phyloP scores from a whole-genome alignment of 2,888 invertebrate genomes.

The Microctonus hyperodae region DNA sequence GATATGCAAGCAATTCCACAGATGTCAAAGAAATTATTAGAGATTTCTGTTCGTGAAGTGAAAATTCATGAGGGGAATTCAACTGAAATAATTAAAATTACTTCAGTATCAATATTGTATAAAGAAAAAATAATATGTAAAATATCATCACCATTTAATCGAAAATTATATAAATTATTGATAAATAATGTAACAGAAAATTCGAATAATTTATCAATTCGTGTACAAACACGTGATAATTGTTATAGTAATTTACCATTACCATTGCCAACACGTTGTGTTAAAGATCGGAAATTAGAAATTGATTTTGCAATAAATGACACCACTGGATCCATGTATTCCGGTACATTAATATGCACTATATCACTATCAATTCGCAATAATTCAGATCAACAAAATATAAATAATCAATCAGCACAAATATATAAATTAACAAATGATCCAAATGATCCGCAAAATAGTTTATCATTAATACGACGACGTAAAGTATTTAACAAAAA shows the following conservation, averaged over 20 bases:
- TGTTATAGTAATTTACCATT: slow-evolving; percentile 50
- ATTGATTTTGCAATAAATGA: slow-evolving; percentile 56
- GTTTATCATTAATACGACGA: slow-evolving; percentile 39
- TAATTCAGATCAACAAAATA: not conserved
- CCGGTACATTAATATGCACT: slow-evolving; percentile 52
- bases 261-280: slow-evolving; percentile 52
- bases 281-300: slow-evolving; percentile 48
- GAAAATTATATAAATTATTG: slow-evolving; percentile 55
- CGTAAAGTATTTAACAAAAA: slow-evolving; percentile 33
- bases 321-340: slow-evolving; percentile 42
- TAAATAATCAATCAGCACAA: slow-evolving; percentile 30
- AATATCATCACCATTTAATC: slow-evolving; percentile 52
- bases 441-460: slow-evolving; percentile 54
- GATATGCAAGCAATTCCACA: slow-evolving; percentile 40
- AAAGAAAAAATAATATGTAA: slow-evolving; percentile 52
- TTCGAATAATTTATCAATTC: slow-evolving; percentile 48
- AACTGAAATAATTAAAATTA: slow-evolving; percentile 42
- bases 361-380: slow-evolving; percentile 46
- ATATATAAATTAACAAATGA: slow-evolving; percentile 48
- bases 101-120: slow-evolving; percentile 50
- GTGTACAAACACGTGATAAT: slow-evolving; percentile 46
- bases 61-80: slow-evolving; percentile 42
- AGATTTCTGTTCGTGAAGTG: slow-evolving; percentile 55
- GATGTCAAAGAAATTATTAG: slow-evolving; percentile 49
- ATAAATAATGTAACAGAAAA: slow-evolving; percentile 45